Conservation (phyloP, 2,113 vertebrate species). For the Lophura nycthemera region DNA sequence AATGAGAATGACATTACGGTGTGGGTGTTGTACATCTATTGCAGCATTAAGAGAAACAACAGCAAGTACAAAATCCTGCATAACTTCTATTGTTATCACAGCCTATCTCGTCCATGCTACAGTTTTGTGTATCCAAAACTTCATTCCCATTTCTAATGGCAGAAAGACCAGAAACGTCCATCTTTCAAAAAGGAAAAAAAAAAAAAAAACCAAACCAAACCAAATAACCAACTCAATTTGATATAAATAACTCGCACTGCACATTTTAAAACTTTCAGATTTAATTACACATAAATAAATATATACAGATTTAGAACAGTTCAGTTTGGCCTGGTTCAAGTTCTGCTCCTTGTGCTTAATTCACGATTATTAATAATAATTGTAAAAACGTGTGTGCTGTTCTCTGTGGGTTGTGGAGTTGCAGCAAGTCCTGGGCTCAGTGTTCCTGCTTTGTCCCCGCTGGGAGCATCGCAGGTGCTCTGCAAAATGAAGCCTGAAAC, state of each 20-base stretch:
- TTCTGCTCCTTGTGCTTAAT: slow-evolving; percentile 74
- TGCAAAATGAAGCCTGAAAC: slow-evolving; percentile 30
- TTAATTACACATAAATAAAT: slow-evolving; percentile 86
- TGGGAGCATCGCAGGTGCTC: background rate
- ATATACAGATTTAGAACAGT: slow-evolving; percentile 79
- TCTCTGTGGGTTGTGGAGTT: background rate
- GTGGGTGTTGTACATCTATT: slow-evolving; percentile 66
- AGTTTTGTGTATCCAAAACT: slow-evolving; percentile 37
- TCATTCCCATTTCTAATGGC: slow-evolving; percentile 63
- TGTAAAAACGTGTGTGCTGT: slow-evolving; percentile 40
- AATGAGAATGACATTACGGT: slow-evolving; percentile 66
- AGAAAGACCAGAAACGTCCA: slow-evolving; percentile 35
- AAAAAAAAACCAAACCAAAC: background rate
- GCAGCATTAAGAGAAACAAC: slow-evolving; percentile 73
- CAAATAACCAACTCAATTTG: slow-evolving; percentile 23
- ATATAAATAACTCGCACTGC: slow-evolving; percentile 79
- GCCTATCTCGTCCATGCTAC: slow-evolving; percentile 41
- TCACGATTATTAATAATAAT: slow-evolving; percentile 5
- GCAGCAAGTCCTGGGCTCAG: background rate
- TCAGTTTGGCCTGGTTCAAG: slow-evolving; percentile 76
- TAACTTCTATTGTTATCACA: slow-evolving; percentile 45
- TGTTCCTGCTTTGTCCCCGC: background rate
- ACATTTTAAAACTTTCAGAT: slow-evolving; percentile 79
- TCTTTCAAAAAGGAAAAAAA: background rate
- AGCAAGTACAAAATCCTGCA: slow-evolving; percentile 68